A percentile compares a stretch with the other conserved stretches of the same genome.
These are phyloP conservation scores for Globicephala melas DNA, from an alignment of 2,113 vertebrate species.

Conservation along the genomic window DNA sequence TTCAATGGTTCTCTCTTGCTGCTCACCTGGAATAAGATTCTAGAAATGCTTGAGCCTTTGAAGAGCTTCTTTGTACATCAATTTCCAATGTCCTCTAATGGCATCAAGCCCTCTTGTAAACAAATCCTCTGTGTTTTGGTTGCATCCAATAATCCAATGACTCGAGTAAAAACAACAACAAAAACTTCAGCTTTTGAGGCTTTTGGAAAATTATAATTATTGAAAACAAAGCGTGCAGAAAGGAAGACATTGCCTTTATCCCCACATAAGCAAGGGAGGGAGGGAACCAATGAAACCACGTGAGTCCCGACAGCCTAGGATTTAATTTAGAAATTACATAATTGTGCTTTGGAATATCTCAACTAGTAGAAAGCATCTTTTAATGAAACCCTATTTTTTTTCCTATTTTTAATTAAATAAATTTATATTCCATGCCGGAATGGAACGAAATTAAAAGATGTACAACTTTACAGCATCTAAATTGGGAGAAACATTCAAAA, in stretches of 20 bases:
- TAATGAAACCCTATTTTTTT: neutral
- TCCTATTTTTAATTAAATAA: neutral
- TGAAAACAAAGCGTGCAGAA: neutral
- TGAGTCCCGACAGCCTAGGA: neutral
- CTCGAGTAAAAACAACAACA: neutral
- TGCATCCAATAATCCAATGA: neutral
- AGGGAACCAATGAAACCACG: too few relatives aligned
- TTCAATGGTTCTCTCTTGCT: rapidly evolving
- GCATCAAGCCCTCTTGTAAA: rapidly evolving
- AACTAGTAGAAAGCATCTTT: neutral
- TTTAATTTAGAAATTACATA: neutral
- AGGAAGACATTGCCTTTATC: neutral
- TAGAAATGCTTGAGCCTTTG: rapidly evolving
- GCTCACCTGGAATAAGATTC: rapidly evolving
- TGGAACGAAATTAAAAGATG: neutral
- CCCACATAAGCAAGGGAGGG: neutral
- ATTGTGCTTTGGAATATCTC: neutral
- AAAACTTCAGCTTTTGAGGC: neutral
- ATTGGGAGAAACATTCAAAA: neutral
- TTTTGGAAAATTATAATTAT: neutral
- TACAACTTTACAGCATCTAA: neutral
- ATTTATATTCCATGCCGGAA: neutral
- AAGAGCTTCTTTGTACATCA: neutral
- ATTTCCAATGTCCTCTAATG: rapidly evolving
- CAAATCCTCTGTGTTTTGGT: neutral